Evolutionary conservation across 2,113 vertebrate genomes (phyloP).

Genomic region (Sialia sialis): DNA sequence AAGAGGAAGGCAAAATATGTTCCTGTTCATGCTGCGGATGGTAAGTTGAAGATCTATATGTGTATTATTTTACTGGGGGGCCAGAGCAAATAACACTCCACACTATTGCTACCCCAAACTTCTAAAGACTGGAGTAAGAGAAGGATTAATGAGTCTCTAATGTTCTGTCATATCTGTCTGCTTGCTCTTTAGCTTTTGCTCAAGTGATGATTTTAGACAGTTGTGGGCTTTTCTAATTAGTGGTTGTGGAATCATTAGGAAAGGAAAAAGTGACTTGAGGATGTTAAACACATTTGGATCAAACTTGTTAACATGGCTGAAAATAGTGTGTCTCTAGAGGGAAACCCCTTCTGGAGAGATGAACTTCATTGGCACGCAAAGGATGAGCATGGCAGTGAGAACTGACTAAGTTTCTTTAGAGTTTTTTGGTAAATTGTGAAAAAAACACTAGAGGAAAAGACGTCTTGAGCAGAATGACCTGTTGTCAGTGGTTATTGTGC

Average conservation of each 20-base stretch:
- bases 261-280: neutral
- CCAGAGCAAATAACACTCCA: neutral
- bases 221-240: neutral
- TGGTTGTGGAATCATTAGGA: neutral
- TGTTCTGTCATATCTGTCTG: neutral
- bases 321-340: neutral
- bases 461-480: neutral
- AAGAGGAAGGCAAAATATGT: constrained; percentile 75
- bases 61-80: neutral
- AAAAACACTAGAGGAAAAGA: neutral
- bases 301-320: neutral
- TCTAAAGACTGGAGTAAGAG: neutral
- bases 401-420: neutral
- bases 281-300: neutral
- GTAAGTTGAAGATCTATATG: constrained; percentile 20
- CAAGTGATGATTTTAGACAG: neutral
- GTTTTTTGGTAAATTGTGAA: neutral
- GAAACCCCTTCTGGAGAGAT: neutral
- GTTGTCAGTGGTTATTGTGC: neutral
- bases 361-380: neutral
- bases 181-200: neutral
- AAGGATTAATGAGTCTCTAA: neutral
- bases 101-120: neutral
- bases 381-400: neutral
- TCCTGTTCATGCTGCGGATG: constrained; percentile 66